A percentile compares a stretch with the other conserved stretches of the same genome.
phyloP scores from a whole-genome alignment of 30 jellyfish, hydroid and myxozoan species.

The Sanderia malayensis region DNA sequence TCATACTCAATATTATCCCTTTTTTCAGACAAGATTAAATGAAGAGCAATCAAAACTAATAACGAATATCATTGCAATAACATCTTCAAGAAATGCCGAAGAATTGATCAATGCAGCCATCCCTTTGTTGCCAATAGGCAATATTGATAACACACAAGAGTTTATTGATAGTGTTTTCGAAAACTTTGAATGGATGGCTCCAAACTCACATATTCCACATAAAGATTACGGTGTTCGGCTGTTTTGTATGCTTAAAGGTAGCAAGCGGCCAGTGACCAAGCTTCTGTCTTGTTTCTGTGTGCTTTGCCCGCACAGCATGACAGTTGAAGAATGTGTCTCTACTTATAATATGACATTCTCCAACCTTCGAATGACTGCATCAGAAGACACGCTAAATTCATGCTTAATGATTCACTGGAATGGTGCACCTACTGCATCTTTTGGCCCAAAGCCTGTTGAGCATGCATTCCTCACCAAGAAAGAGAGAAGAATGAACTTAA shows the following conservation, averaged over 20 bases:
- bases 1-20: neutral
- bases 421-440: constrained; percentile 44
- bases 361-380: constrained; percentile 38
- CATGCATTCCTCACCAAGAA: constrained; percentile 22
- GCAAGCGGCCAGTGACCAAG: constrained; percentile 49
- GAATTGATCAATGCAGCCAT: constrained; percentile 6
- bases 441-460: constrained; percentile 35
- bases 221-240: constrained; percentile 39
- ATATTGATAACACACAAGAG: constrained; percentile 24
- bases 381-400: constrained; percentile 22
- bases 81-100: neutral
- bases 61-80: neutral
- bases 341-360: constrained; percentile 39
- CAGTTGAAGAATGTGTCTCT: constrained; percentile 41
- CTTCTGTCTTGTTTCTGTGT: constrained; percentile 34
- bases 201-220: constrained; percentile 32
- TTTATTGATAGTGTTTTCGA: constrained; percentile 31
- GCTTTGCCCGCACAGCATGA: constrained; percentile 32
- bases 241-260: constrained; percentile 30
- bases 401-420: constrained; percentile 31
- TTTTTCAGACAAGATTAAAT: too few species aligned
- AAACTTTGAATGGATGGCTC: constrained; percentile 31
- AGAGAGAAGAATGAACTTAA: constrained; percentile 33
- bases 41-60: neutral
- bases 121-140: constrained; percentile 33